Conservation (phyloP, 2,888 invertebrate species). For the Strigamia transsilvanica region DNA sequence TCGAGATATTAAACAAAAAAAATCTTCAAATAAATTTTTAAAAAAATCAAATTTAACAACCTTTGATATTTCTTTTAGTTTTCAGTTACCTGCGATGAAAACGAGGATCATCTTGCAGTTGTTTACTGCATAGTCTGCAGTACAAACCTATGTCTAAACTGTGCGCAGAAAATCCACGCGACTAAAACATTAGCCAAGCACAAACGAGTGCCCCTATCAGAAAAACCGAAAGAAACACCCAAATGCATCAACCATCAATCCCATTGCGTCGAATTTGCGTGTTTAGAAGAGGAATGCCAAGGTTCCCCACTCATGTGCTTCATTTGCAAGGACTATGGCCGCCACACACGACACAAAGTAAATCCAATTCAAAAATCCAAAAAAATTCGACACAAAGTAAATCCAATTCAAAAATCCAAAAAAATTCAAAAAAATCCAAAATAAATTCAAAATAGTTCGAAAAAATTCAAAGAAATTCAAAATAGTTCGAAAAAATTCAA, state of each 20-base stretch:
- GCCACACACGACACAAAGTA: slow-evolving; percentile 69
- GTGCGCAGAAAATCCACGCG: slow-evolving; percentile 68
- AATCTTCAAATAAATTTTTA: slow-evolving; percentile 5
- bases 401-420: too few relatives aligned
- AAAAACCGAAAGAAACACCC: slow-evolving; percentile 69
- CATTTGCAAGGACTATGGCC: slow-evolving; percentile 70
- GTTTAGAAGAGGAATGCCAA: slow-evolving; percentile 69
- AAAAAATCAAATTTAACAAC: too few relatives aligned
- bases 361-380: too few relatives aligned
- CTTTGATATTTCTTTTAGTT: slow-evolving; percentile 60
- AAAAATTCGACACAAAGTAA: slow-evolving; percentile 69
- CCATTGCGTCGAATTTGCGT: slow-evolving; percentile 70
- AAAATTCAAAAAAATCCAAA: too few relatives aligned
- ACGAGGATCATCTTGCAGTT: slow-evolving; percentile 68
- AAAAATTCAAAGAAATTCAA: too few relatives aligned
- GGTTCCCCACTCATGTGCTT: slow-evolving; percentile 69
- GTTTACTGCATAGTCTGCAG: slow-evolving; percentile 70
- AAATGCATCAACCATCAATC: slow-evolving; percentile 69
- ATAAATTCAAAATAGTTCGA: too few relatives aligned
- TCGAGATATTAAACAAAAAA: too few relatives aligned
- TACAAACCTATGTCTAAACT: slow-evolving; percentile 69
- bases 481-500: too few relatives aligned
- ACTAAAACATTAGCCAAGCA: slow-evolving; percentile 69
- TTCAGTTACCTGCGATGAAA: slow-evolving; percentile 68
- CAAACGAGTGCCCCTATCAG: slow-evolving; percentile 68